Conservation (phyloP, 2,113 vertebrate species). For the Dromaius novaehollandiae region DNA sequence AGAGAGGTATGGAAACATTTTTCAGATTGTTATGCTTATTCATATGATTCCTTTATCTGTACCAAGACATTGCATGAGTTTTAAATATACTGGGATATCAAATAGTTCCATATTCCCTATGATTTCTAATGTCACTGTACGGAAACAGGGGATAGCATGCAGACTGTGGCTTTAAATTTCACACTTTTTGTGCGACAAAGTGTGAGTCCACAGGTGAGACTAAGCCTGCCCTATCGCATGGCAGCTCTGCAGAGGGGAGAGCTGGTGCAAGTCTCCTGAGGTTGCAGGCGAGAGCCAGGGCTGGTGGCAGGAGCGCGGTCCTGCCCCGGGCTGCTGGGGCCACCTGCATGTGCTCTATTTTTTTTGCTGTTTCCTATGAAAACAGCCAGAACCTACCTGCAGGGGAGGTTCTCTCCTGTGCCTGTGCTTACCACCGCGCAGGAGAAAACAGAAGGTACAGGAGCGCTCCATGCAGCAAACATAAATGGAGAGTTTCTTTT, state of each 20-base stretch:
- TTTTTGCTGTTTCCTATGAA: background rate
- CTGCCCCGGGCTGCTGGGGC: background rate
- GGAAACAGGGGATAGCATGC: background rate
- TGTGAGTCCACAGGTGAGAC: background rate
- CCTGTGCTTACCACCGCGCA: background rate
- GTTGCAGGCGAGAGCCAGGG: background rate
- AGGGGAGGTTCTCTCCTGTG: background rate
- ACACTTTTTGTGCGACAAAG: background rate
- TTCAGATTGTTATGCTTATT: background rate
- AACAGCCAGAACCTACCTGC: background rate
- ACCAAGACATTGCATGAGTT: background rate
- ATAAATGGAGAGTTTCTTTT: background rate
- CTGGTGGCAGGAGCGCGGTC: background rate
- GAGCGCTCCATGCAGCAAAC: background rate
- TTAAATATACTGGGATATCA: background rate
- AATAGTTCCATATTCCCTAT: background rate
- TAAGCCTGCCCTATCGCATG: slow-evolving; percentile 36
- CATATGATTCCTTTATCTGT: background rate
- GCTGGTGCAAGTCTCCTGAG: background rate
- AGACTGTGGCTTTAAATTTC: background rate
- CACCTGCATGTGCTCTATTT: background rate
- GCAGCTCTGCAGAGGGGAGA: background rate
- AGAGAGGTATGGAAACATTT: slow-evolving; percentile 83
- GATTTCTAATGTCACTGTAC: background rate
- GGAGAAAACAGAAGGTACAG: background rate